Base-by-base conservation (phyloP, 2,113 vertebrate genomes). In the Cheilinus undulatus region DNA sequence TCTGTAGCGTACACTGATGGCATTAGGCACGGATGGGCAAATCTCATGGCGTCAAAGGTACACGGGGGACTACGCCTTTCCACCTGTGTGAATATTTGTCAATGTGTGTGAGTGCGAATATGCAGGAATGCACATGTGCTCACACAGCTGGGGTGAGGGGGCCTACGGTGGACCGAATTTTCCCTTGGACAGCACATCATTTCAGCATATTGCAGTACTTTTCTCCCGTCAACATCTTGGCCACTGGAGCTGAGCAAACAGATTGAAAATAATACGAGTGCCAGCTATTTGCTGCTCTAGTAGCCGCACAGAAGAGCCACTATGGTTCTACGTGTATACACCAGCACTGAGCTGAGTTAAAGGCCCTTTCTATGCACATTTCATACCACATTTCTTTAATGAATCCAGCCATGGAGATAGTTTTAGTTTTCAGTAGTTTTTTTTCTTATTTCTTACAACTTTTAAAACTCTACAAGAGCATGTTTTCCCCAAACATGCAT, bases 1-100 rank as follows among this genome's bases (percentile, higher is more conserved):
- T 67, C 69, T 91, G 71, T 80, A 78, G 27, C 80, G 19, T 82
- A 45, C 50, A 3, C 77, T 90, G 86, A 91, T 84, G 77, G 64
- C 61, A 74, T 93, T 90, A 92, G 69, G 52, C 49, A 85, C 45
- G 66, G 85, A 82, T 86, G 88, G 77, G 50, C 54, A 83, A 72
- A 67, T 57, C 81, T 69, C 57, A 48, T 46, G 19, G 50, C 36
- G 67, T 68, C 69, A 36, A 76, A 30, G 69, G 61, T 45, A 56
- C 84, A 64, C 62, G 1, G 30, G 86, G 87, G 86, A 90, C 69
- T 12, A 5, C 26, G 28, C 73, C 81, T 45, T 87, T 85, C 69
- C 82, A 92, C 89, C 88, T 84, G 83, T 85, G 76, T 71, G 78
- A 80, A 70, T 75, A 80, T 78, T 36, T 76, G 78, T 20, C 51